Percentiles rank a stretch among this genome's conserved stretches.
Conservation (phyloP, 2,113 vertebrate species). For the Coryphaenoides rupestris region DNA sequence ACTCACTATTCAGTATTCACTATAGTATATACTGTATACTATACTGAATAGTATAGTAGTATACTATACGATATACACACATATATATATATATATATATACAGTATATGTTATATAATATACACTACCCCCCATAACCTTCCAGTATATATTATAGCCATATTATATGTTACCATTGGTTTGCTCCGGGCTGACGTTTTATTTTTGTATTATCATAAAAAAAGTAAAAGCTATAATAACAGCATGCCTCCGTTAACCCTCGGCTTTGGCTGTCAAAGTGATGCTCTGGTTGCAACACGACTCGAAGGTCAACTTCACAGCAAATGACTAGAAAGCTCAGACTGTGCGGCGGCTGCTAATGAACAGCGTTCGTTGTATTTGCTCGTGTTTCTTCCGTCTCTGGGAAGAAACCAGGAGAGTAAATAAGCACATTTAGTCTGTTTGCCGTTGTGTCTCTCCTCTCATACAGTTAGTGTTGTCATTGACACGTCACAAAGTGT, state of each 20-base stretch:
- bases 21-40: no score
- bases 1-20: slow-evolving; percentile 1
- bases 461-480: slow-evolving; percentile 29
- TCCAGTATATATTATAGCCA: slow-evolving; percentile 57
- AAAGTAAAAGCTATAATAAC: slow-evolving; percentile 71
- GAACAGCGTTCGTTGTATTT: no score
- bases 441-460: slow-evolving; percentile 19
- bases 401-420: no score
- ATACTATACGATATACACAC: no score
- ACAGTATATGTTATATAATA: no score
- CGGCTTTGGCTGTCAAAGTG: slow-evolving; percentile 29
- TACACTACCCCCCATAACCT: no score
- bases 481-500: slow-evolving; percentile 68
- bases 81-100: no score
- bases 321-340: neutral
- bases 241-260: slow-evolving; percentile 31
- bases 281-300: slow-evolving; percentile 29
- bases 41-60: no score
- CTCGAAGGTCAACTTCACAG: slow-evolving; percentile 41
- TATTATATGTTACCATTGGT: slow-evolving; percentile 65
- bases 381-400: no score
- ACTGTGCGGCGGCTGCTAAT: no score
- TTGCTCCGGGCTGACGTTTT: slow-evolving; percentile 48
- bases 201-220: no score
- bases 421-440: neutral